Percentiles rank a stretch among this genome's conserved stretches.
Conservation (phyloP, 2,888 invertebrate species). For the Drosophila basisetae region DNA sequence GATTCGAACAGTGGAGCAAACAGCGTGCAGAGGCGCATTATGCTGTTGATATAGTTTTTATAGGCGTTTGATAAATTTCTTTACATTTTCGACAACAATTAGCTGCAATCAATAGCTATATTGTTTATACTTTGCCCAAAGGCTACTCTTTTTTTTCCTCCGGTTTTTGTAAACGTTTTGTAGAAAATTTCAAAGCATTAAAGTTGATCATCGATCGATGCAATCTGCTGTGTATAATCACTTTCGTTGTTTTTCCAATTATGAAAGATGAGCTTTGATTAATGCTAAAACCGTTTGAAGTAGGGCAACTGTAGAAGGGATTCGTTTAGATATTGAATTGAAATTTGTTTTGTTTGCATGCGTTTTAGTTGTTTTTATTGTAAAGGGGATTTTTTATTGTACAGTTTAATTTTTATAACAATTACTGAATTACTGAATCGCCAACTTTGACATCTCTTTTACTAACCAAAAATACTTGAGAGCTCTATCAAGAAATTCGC, state of each 20-base stretch:
- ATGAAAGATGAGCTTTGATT: slow-evolving; percentile 44
- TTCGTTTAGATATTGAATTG: background rate
- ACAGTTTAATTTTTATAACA: background rate
- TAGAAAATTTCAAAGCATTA: slow-evolving; percentile 42
- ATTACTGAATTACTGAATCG: background rate
- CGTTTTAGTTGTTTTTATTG: background rate
- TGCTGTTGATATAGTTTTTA: slow-evolving; percentile 76
- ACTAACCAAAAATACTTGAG: slow-evolving; percentile 1
- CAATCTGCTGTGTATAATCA: slow-evolving; percentile 25
- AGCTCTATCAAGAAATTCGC: slow-evolving; percentile 24
- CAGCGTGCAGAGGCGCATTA: slow-evolving; percentile 7
- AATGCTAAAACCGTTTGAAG: slow-evolving; percentile 16
- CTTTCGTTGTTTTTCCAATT: slow-evolving; percentile 32
- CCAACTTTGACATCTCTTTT: slow-evolving; percentile 22
- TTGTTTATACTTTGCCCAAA: slow-evolving; percentile 61
- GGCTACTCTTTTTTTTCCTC: slow-evolving; percentile 26
- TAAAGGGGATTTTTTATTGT: background rate
- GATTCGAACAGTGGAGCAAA: slow-evolving; percentile 18
- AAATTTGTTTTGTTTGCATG: background rate
- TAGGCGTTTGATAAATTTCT: slow-evolving; percentile 80
- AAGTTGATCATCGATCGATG: slow-evolving; percentile 42
- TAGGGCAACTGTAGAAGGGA: slow-evolving; percentile 21
- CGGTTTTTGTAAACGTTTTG: slow-evolving; percentile 11
- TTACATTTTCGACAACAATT: slow-evolving; percentile 73
- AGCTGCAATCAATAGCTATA: slow-evolving; percentile 76